Conservation (phyloP, 2,113 vertebrate species). For the western clawed frog (Xenopus tropicalis) region DNA sequence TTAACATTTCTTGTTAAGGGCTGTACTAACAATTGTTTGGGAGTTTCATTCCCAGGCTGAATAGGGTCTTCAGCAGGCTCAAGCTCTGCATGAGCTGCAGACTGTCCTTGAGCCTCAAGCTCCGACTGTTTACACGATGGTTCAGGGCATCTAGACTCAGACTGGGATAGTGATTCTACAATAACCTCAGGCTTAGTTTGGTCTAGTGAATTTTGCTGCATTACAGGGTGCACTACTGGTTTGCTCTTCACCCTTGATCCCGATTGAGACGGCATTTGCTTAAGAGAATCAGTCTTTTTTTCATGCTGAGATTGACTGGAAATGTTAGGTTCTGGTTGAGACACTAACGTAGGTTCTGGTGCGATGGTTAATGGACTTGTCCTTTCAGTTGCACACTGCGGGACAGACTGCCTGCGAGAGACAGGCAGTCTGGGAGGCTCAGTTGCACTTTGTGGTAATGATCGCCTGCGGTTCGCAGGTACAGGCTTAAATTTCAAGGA, state of each 20-base stretch:
- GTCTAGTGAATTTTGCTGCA: neutral
- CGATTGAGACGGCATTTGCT: neutral
- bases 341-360: neutral
- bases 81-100: too few relatives aligned
- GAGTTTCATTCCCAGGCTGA: neutral
- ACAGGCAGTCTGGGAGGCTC: neutral
- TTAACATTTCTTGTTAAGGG: slow-evolving; percentile 1
- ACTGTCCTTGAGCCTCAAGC: neutral
- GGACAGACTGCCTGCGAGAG: neutral
- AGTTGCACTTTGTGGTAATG: neutral
- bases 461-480: neutral
- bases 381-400: neutral
- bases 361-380: neutral
- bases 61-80: neutral
- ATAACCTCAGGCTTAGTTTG: neutral
- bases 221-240: neutral
- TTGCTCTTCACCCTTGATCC: neutral
- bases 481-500: neutral
- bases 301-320: neutral
- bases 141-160: neutral
- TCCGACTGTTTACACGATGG: neutral
- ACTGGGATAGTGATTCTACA: neutral
- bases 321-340: neutral
- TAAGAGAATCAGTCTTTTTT: too few relatives aligned
- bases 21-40: slow-evolving; percentile 12